A percentile compares a stretch with the other conserved stretches of the same genome.
Evolutionary conservation across 1,140 invertebrate species (phyloP).

Genomic region (Cyrtorhinus lividipennis): DNA sequence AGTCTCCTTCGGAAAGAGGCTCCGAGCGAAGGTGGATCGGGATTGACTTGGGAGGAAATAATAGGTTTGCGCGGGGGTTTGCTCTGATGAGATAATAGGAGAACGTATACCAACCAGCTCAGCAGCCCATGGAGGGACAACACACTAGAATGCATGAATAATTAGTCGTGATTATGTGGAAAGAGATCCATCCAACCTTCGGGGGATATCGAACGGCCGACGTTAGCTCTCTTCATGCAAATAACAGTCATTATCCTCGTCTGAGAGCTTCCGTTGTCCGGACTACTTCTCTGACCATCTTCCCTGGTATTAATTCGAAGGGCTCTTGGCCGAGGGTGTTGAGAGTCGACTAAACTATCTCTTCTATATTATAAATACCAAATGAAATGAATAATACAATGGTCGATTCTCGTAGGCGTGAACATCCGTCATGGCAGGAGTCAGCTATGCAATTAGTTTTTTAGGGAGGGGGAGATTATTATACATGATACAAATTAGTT

Average conservation of each 20-base stretch:
- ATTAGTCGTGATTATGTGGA: constrained; percentile 9
- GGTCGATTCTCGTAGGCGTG: no score
- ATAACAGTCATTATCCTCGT: constrained; percentile 11
- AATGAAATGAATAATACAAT: no score
- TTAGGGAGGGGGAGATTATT: no score
- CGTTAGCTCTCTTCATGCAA: constrained; percentile 9
- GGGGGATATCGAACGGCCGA: not conserved
- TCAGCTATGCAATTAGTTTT: no score
- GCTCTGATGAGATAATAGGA: not conserved
- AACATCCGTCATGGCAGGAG: no score
- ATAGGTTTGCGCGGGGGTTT: not conserved
- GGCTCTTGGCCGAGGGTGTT: no score
- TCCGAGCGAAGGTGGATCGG: not conserved
- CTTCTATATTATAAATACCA: no score
- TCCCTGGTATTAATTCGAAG: not conserved
- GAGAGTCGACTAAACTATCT: no score
- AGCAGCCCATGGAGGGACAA: no score
- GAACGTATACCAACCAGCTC: no score
- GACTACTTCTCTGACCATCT: not conserved
- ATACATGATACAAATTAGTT: no score
- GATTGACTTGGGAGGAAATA: not conserved
- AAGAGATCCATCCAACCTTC: not conserved
- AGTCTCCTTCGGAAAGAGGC: not conserved
- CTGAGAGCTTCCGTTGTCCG: constrained; percentile 12
- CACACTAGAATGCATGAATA: constrained; percentile 11